A percentile compares a stretch with the other conserved stretches of the same genome.
These are phyloP conservation scores for Lethocerus indicus DNA, from an alignment of 1,140 invertebrate genomes.

Conservation along the genomic window DNA sequence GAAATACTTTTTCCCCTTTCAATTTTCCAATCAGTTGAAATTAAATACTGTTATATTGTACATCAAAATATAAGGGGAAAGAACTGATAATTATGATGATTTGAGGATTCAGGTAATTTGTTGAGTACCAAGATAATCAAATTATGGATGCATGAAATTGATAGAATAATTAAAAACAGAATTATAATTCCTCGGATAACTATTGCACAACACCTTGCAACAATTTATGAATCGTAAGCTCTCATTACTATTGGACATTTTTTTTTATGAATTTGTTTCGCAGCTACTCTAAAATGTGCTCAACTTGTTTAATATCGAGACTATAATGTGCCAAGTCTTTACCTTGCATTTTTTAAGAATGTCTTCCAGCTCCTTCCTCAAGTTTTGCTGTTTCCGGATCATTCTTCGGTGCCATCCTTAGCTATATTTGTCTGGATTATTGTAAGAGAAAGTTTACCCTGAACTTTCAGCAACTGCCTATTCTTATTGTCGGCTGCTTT, in stretches of 20 bases:
- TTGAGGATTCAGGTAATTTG: too few species aligned
- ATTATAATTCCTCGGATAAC: not conserved
- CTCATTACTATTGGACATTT: not conserved
- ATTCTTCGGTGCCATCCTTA: slow-evolving; percentile 49
- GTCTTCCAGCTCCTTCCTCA: slow-evolving; percentile 60
- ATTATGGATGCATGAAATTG: not conserved
- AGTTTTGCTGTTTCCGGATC: slow-evolving; percentile 57
- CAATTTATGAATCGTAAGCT: not conserved
- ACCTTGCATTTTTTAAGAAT: slow-evolving; percentile 55
- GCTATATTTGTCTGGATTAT: not conserved
- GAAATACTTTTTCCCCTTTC: too few species aligned
- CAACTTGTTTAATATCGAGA: too few species aligned
- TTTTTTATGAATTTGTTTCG: not conserved
- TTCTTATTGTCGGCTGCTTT: too few species aligned
- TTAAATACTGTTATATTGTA: too few species aligned
- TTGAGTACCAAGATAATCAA: too few species aligned
- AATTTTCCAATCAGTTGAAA: too few species aligned
- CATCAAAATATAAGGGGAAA: too few species aligned
- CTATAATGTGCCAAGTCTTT: too few species aligned
- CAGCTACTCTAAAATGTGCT: not conserved
- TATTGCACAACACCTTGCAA: not conserved
- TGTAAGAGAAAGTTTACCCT: too few species aligned
- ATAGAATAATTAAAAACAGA: not conserved
- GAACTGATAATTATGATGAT: too few species aligned
- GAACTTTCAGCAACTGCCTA: too few species aligned